Conservation (phyloP, 2,113 vertebrate species). For the Fulica atra region DNA sequence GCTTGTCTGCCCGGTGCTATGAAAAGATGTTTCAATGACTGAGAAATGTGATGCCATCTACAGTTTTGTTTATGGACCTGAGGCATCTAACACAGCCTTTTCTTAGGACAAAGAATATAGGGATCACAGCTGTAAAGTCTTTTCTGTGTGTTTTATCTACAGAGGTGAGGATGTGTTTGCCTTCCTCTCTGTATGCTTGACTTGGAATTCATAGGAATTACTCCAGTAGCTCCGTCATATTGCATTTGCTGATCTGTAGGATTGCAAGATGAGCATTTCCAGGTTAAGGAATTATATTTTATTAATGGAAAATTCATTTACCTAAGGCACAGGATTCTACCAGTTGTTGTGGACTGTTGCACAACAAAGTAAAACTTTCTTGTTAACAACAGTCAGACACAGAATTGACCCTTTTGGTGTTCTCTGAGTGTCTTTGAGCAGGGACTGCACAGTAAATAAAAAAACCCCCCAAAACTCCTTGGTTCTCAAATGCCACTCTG, state of each 20-base stretch:
- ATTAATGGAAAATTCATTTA: constrained; percentile 4
- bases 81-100: not conserved
- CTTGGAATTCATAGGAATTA: not conserved
- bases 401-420: not conserved
- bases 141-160: not conserved
- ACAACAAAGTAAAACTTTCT: not conserved
- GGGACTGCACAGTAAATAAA: not conserved
- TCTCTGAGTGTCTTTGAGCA: not conserved
- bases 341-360: not conserved
- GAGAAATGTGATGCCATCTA: not conserved
- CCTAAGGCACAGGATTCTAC: not conserved
- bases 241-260: not conserved
- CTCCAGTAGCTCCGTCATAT: not conserved
- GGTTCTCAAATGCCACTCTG: not conserved
- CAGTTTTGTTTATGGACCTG: not conserved
- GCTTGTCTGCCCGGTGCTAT: not conserved
- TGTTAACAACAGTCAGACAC: not conserved
- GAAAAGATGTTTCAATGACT: not conserved
- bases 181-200: not conserved
- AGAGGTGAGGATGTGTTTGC: not conserved
- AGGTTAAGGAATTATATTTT: constrained; percentile 30
- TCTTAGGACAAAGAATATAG: not conserved
- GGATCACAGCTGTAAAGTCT: not conserved
- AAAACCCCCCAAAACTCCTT: not conserved
- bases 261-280: not conserved